Evolutionary conservation across 1,140 invertebrate species (phyloP), one percentile per base, ranked within the genome.

Genomic region (Cydia fagiglandana): DNA sequence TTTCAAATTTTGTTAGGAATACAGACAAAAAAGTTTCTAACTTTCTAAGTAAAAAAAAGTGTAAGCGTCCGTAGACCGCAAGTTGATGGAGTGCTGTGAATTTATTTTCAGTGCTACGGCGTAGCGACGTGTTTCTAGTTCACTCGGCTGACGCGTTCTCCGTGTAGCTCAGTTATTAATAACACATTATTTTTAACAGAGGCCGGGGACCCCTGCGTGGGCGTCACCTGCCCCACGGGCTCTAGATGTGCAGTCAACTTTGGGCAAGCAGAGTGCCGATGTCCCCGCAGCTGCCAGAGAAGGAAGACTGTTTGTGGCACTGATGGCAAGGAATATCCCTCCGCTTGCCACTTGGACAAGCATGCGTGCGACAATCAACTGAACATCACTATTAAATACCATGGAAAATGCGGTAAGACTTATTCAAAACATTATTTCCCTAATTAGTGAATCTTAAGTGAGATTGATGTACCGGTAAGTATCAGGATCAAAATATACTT

Each of bases 371-470:
- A 94, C 30, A 93, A 94, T 50, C 95, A 95, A 79, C 93, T 94
- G 75, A 97, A 97, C 84, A 96, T 98, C 79, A 95, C 95, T 5
- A 94, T 98, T 81, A 97, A 96, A 87, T 98, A 97, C 91, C 94
- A 95, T 76, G 98, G 98, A 61, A 97, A 97, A 94, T 98, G 98
- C 93, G 97, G 98, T 98, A 93, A 96, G 96, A 94, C 81, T 56
- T 17, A 61, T 3, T 17, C 56, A 61, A 20, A 10, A 56, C n/a
- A 7, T 56, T 56, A 7, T 17, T 17, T 56, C 47, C 13, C 38
- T 10, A 41, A 41, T 41, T 41, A 41, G 38, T 15, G 13, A 50
- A 20, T 50, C 15, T 5, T 53, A 45, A 45, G 3, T 45, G 41
- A 45, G 41, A 13, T 45, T 45, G 7, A 41, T 41, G 4, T 41